Conservation (phyloP, 2,113 vertebrate genomes). For the Chloropsis hardwickii region DNA sequence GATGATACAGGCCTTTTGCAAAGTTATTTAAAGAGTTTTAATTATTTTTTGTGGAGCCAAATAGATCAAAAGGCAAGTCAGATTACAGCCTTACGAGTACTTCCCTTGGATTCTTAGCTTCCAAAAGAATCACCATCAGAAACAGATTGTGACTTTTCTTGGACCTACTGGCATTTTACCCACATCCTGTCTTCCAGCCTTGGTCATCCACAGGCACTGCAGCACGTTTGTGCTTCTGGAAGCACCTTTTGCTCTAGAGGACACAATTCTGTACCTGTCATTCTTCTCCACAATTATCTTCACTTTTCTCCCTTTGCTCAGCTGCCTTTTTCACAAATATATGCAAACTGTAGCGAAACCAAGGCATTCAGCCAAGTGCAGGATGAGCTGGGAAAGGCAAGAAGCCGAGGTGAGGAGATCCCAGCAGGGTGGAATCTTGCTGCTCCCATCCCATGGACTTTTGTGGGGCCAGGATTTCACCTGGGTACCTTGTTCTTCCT, state of each 20-base stretch:
- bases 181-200: background rate
- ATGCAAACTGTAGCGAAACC: background rate
- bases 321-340: slow-evolving; percentile 27
- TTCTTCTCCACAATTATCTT: background rate
- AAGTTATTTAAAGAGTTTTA: background rate
- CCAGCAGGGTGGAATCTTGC: background rate
- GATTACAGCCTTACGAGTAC: background rate
- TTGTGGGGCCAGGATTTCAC: background rate
- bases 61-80: slow-evolving; percentile 26
- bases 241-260: background rate
- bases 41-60: background rate
- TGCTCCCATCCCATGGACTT: background rate
- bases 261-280: background rate
- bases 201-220: background rate
- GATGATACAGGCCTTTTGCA: background rate
- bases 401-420: background rate
- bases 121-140: background rate
- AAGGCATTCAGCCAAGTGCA: background rate
- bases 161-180: background rate
- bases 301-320: background rate
- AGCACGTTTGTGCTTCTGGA: background rate
- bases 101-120: background rate
- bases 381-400: background rate
- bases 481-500: background rate
- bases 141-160: background rate